Evolutionary conservation across 2,113 vertebrate genomes (phyloP).

Genomic region (Pontoporia blainvillei): DNA sequence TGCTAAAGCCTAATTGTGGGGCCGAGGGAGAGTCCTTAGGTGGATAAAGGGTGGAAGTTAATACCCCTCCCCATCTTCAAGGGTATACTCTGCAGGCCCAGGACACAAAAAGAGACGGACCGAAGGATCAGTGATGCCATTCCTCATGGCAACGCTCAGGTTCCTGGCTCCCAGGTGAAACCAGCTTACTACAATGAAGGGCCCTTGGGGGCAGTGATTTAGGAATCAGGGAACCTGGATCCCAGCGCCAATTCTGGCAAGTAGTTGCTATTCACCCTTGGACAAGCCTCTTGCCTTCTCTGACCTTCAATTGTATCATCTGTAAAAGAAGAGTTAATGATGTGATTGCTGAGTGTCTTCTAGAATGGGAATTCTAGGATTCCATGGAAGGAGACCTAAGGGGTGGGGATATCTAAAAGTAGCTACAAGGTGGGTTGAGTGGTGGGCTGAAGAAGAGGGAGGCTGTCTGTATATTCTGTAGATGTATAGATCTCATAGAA

Average conservation of each 20-base stretch:
- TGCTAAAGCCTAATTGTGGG: background rate
- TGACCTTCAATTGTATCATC: background rate
- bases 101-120: accelerated
- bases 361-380: background rate
- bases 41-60: background rate
- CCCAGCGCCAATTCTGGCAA: background rate
- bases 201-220: background rate
- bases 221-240: background rate
- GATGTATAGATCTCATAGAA: background rate
- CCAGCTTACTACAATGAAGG: background rate
- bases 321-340: background rate
- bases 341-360: background rate
- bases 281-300: background rate
- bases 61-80: background rate
- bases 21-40: background rate
- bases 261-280: background rate
- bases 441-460: background rate
- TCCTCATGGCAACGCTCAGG: accelerated
- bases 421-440: background rate
- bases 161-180: background rate
- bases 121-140: too few species aligned
- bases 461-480: too few species aligned
- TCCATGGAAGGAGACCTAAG: background rate
- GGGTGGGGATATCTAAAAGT: background rate
- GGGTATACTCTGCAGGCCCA: background rate